Conservation (phyloP, 2,888 invertebrate genomes). For the Calliscelio sp. region DNA sequence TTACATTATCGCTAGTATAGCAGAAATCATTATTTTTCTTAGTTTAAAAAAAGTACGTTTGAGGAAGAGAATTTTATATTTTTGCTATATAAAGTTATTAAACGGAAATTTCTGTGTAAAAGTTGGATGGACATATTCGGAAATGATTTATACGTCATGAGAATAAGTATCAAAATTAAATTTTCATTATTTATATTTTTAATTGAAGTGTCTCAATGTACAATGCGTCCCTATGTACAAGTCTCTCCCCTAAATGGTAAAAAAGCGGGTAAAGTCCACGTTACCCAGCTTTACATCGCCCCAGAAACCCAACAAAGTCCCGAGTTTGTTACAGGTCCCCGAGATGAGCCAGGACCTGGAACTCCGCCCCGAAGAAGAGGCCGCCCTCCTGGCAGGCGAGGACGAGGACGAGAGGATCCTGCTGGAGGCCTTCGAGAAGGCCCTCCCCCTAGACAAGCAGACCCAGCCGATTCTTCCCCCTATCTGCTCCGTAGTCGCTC, state of each 20-base stretch:
- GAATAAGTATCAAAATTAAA: constrained; percentile 22
- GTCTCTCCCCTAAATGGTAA: constrained; percentile 1
- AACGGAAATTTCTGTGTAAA: constrained; percentile 5
- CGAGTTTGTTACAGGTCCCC: too few relatives aligned
- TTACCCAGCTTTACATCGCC: too few relatives aligned
- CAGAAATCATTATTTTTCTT: constrained; percentile 8
- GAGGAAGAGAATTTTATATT: background rate
- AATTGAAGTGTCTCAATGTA: constrained; percentile 19
- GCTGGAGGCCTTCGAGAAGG: too few relatives aligned
- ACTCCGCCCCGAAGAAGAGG: too few relatives aligned
- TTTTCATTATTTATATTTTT: constrained; percentile 18
- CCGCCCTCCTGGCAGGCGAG: too few relatives aligned
- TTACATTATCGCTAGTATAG: constrained; percentile 13
- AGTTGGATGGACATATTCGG: background rate
- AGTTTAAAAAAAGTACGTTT: background rate
- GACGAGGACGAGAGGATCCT: too few relatives aligned
- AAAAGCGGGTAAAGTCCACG: too few relatives aligned
- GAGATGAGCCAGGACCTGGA: too few relatives aligned
- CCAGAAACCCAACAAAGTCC: too few relatives aligned
- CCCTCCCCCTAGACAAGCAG: too few relatives aligned
- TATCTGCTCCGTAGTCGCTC: too few relatives aligned
- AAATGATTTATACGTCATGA: constrained; percentile 7
- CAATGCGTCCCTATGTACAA: constrained; percentile 28
- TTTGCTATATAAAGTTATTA: constrained; percentile 9
- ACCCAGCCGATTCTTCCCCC: too few relatives aligned